Base-by-base conservation (phyloP, 1,140 invertebrate genomes). In the Littorina saxatilis region DNA sequence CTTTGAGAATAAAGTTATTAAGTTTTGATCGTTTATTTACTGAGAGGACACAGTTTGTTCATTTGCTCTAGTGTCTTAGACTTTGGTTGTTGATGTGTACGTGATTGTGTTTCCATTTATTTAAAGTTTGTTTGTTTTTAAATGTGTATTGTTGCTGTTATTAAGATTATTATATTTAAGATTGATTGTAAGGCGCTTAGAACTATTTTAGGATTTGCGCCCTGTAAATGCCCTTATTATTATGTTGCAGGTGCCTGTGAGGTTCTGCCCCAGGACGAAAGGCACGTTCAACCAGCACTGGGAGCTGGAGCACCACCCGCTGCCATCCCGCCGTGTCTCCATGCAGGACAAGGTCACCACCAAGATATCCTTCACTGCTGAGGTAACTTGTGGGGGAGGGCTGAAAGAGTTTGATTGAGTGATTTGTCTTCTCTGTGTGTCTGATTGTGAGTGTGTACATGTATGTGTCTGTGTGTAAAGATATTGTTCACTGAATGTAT, bases 221-320 rank as follows among this genome's bases (percentile, higher is more conserved):
- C n/a, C n/a, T n/a, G n/a, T n/a, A n/a, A n/a, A n/a, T n/a, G n/a
- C n/a, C n/a, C n/a, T 2, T 43, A 17, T 43, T 39, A 27, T 73
- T n/a, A n/a, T 40, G 37, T 0, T 43, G 35, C 27, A 78, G 76
- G 37, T 78, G 55, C 55, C 55, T 20, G 55, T 78, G 20, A 78
- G 66, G 55, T 78, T 61, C n/a, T 78, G 76, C n/a, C 76, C 76
- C 13, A 61, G 66, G n/a, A 63, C 76, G 35, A 78, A 63, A 43
- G 76, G 76, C 20, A 78, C 39, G 23, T 78, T 58, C 76, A 78
- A 78, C 55, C 76, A 78, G 58, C 76, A 78, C 58, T 78, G 76
- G 76, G 76, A 78, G 23, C 29, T 78, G 11, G 76, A 78, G 58
- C 66, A 78, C 58, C 55, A 58, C 55, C 55, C 76, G 17, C 47